Evolutionary conservation across 2,797 vertebrate species (phyloP), one percentile per base, ranked within the genome.

Genomic region (Fringilla coelebs): DNA sequence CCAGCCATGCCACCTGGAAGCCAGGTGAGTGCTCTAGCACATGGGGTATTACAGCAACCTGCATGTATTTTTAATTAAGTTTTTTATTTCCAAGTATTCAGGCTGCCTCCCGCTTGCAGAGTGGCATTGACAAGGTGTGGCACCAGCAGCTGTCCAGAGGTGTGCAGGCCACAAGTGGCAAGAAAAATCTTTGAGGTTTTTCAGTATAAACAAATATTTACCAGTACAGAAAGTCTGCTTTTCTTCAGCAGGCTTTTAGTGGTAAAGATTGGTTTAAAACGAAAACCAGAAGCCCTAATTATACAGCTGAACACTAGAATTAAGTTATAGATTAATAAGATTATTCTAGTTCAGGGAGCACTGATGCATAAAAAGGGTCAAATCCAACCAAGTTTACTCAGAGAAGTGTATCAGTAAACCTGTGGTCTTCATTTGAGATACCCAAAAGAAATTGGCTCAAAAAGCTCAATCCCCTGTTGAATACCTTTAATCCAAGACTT

Each of bases 161-260:
- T 87, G 88, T 18, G 25, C 31, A 55, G 66, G 78, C 96, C 96
- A 95, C 63, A 89, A 95, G 76, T 4, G 84, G 93, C 29, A 94
- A 73, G 76, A 88, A 88, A 90, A 91, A 84, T 76, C 49, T 71
- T 93, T 92, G 91, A 91, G 94, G 90, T 89, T 93, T 92, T 81
- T 85, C 92, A 84, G 84, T 83, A 95, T 76, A 97, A 97, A 97
- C 92, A 96, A 96, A 83, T 96, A 96, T 97, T 96, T 97, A 97
- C 96, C 51, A 36, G 91, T 78, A 97, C 3, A 49, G 94, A 93
- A 89, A 95, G 94, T 63, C 91, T 96, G 90, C 80, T 95, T 97
- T 95, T 40, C 94, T 95, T 94, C 90, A 95, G 75, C n/a, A 58
- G 85, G 84, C 90, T 93, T 85, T 96, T 94, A 93, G 96, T 92